Percentiles rank a stretch among this genome's conserved stretches.
phyloP scores from a whole-genome alignment of 2,113 vertebrate species.

The Trinectes maculatus region DNA sequence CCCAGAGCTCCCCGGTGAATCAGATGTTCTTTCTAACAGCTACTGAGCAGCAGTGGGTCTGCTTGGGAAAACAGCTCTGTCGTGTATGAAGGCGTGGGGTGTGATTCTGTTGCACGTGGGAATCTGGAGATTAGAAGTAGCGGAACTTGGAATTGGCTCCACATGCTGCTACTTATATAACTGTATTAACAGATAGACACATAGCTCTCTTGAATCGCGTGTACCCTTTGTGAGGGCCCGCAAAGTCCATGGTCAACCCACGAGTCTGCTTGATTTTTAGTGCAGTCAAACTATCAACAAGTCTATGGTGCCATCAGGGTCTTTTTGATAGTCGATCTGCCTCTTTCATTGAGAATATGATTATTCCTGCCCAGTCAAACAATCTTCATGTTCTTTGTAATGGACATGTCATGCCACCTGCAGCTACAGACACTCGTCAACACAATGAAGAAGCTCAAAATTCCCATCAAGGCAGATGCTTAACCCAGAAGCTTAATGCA shows the following conservation, averaged over 20 bases:
- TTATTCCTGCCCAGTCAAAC: slow-evolving; percentile 26
- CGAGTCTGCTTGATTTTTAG: slow-evolving; percentile 6
- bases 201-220: slow-evolving; percentile 38
- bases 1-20: slow-evolving; percentile 10
- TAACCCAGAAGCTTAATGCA: slow-evolving; percentile 8
- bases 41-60: slow-evolving; percentile 1
- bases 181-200: slow-evolving; percentile 18
- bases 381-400: slow-evolving; percentile 13
- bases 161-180: slow-evolving; percentile 45
- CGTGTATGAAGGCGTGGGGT: slow-evolving; percentile 11
- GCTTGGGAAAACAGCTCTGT: slow-evolving; percentile 16
- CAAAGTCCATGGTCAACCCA: background rate
- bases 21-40: slow-evolving; percentile 20
- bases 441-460: slow-evolving; percentile 16
- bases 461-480: slow-evolving; percentile 16
- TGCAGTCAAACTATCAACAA: slow-evolving; percentile 8
- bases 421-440: slow-evolving; percentile 1
- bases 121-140: slow-evolving; percentile 50
- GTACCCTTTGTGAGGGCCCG: slow-evolving; percentile 19
- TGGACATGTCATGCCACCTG: slow-evolving; percentile 9
- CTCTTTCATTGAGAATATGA: background rate
- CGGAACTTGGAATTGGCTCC: slow-evolving; percentile 25
- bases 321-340: slow-evolving; percentile 17
- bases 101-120: slow-evolving; percentile 37
- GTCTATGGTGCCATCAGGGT: background rate